A percentile compares a stretch with the other conserved stretches of the same genome.
Evolutionary conservation across 2,113 vertebrate species (phyloP).

Genomic region (Leucosticte australis): DNA sequence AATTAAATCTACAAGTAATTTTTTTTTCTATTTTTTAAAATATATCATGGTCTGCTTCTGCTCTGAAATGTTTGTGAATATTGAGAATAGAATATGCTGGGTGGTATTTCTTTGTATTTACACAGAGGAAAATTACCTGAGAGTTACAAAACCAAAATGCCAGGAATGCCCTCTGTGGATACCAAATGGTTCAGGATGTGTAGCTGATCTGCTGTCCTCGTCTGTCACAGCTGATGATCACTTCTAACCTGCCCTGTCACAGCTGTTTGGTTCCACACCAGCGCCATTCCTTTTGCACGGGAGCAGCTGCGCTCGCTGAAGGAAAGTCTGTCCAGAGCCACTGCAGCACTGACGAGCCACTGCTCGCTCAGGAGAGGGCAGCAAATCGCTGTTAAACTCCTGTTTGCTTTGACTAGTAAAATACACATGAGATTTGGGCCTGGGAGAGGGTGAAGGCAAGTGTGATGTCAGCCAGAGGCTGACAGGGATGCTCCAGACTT

Average conservation of each 20-base stretch:
- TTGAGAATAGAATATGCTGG: not conserved
- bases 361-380: constrained; percentile 34
- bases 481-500: not conserved
- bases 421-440: not conserved
- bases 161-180: not conserved
- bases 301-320: not conserved
- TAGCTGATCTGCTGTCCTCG: rapidly evolving
- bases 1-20: not conserved
- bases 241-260: not conserved
- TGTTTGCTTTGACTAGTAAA: not conserved
- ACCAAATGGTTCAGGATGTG: not conserved
- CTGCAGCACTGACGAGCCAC: not conserved
- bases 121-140: not conserved
- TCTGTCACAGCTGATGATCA: not conserved
- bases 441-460: not conserved
- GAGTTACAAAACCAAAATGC: not conserved
- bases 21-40: not conserved
- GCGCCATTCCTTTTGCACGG: rapidly evolving
- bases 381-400: constrained; percentile 8
- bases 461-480: not conserved
- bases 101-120: not conserved
- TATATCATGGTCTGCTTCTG: not conserved
- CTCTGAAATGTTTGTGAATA: not conserved
- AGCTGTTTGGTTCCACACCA: not conserved
- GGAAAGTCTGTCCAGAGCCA: not conserved